Evolutionary conservation across 2,113 vertebrate genomes (phyloP).

Genomic region (Chamaea fasciata): DNA sequence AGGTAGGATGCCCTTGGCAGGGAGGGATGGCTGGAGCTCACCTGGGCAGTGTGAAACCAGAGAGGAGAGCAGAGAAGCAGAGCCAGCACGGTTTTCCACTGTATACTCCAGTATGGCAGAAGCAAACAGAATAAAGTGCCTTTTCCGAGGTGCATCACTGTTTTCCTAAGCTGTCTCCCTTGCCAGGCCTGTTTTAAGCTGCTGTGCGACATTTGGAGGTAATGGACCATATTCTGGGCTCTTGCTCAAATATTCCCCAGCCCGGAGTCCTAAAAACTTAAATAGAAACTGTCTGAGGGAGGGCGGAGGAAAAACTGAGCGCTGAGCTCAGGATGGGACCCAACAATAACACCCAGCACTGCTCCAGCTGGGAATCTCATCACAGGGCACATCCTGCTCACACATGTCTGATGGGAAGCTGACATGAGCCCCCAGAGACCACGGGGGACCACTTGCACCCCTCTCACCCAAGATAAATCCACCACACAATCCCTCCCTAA

Average conservation of each 20-base stretch:
- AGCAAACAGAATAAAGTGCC: constrained; percentile 41
- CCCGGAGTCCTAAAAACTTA: not conserved
- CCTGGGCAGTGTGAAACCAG: not conserved
- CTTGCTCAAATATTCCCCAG: constrained; percentile 43
- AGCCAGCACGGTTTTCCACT: not conserved
- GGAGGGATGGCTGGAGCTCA: not conserved
- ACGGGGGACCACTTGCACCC: not conserved
- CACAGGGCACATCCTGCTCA: not conserved
- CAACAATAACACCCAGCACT: not conserved
- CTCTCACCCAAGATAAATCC: not conserved
- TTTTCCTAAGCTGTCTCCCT: not conserved
- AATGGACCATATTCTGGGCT: not conserved
- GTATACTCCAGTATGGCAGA: not conserved
- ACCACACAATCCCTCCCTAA: not conserved
- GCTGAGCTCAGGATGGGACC: not conserved
- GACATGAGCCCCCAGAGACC: not conserved
- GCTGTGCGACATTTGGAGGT: not conserved
- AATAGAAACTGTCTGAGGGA: constrained; percentile 18
- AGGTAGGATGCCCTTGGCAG: not conserved
- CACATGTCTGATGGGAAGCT: accelerated
- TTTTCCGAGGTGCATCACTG: not conserved
- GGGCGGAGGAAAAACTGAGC: constrained; percentile 47
- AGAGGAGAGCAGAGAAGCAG: not conserved
- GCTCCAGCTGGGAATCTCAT: constrained; percentile 19
- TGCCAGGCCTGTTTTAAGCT: not conserved